Base-by-base conservation (phyloP, 2,888 invertebrate genomes). In the Philereme transversata region DNA sequence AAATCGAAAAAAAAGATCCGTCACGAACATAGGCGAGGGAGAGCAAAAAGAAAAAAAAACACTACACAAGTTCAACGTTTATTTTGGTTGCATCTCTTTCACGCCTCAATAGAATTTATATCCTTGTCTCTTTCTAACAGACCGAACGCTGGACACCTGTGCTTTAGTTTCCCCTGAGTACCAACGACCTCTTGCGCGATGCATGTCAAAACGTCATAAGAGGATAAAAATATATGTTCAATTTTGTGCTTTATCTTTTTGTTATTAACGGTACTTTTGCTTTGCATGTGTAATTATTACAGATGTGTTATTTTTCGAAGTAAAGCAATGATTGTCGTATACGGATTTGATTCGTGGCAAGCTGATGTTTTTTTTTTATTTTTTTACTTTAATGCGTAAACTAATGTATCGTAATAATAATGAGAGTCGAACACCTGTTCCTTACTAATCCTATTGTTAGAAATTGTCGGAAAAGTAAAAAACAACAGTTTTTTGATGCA, bases 1-100 rank as follows among this genome's bases (percentile, higher is more conserved):
- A 86, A 87, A 90, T 88, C 78, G 79, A 84, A 40, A 69, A 82
- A 82, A 88, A 90, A 90, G 84, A 87, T 81, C 86, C 88, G 87
- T 90, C 92, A 92, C 92, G 92, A 92, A 88, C 92, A 91, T 91
- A 91, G 91, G 90, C 91, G 86, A 90, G 90, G 91, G 92, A 89
- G 92, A 89, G 88, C 85, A 78, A 84, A 86, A 86, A 83, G 85
- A 85, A 86, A 85, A 89, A 89, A 90, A 88, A 83, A 79, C 77
- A 80, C 78, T 82, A 86, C 88, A 88, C 87, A 90, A 91, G 92
- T 91, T 90, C 90, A 91, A 87, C 91, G 90, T 92, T 92, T 92
- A 92, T 92, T 92, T 92, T 92, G 85, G 90, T 92, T 85, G 86
- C 82, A 78, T 90, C 90, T 69, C 80, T 75, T 75, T 92, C 84